Evolutionary conservation across 2,797 vertebrate species (phyloP), one percentile per base, ranked within the genome.

Genomic region (Argya squamiceps): DNA sequence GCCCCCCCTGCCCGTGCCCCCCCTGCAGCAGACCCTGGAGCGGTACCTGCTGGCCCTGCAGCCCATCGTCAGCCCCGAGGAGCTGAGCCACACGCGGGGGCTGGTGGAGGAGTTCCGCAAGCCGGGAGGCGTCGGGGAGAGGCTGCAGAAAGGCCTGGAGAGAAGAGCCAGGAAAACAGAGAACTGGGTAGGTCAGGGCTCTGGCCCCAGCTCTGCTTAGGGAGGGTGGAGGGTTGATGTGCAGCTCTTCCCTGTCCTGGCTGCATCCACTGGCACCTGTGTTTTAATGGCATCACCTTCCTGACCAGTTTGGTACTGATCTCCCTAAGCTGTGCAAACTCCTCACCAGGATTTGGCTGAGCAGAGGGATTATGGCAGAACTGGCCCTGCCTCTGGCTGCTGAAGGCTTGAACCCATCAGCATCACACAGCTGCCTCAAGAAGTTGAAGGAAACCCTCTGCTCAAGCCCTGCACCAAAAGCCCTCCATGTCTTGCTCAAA

Each of bases 61-160:
- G 93, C 99, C 99, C 76, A 98, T 99, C 29, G 83, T 99, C 91
- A 99, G 98, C 20, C 71, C 98, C 32, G 99, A 99, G 89, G 99
- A 99, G 97, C 98, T 99, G 98, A 96, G 92, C 37, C 98, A 99
- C 93, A 99, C 99, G 0, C 97, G 95, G 24, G 14, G 97, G 83
- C 98, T 99, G 75, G 98, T 99, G 92, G 94, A 98, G 0, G 99
- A 99, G 80, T 99, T 99, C 93, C 97, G 98, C 76, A 97, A 94
- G 13, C 88, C 98, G 0, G 99, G 99, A 2, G 99, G 99, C 0
- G 99, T 99, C 0, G 99, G 99, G 10, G 99, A 99, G 46, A 98
- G 99, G 77, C 98, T 99, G 71, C 99, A 99, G 98, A 99, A 98
- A 85, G 98, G 99, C 46, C 97, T 99, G 88, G 99, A 99, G 96